These are phyloP conservation scores for Abscondita cerata DNA, from an alignment of 2,888 invertebrate genomes.

Conservation along the genomic window DNA sequence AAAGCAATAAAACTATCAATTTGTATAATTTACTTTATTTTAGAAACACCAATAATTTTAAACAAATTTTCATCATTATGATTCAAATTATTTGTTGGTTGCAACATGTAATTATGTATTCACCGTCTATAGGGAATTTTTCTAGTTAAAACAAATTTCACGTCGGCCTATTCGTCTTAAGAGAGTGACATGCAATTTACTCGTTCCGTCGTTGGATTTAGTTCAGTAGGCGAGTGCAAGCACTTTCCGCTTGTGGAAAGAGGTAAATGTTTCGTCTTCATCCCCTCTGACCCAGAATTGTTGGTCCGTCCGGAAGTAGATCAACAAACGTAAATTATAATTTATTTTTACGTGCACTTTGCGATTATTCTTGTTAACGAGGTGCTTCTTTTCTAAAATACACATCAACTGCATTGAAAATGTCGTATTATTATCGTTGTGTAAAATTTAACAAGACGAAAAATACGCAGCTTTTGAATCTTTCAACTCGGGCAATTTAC, in stretches of 20 bases:
- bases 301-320: constrained; percentile 38
- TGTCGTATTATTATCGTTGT: constrained; percentile 13
- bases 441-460: constrained; percentile 17
- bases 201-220: constrained; percentile 52
- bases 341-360: constrained; percentile 40
- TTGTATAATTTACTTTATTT: too few species aligned
- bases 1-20: too few species aligned
- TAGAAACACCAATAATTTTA: too few species aligned
- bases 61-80: too few species aligned
- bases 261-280: constrained; percentile 20
- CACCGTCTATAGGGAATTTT: constrained; percentile 16
- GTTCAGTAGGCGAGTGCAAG: constrained; percentile 46
- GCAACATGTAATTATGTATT: constrained; percentile 30
- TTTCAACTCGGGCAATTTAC: constrained; percentile 40
- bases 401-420: constrained; percentile 13
- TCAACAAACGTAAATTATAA: constrained; percentile 43
- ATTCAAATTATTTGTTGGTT: too few species aligned
- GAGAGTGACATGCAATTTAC: constrained; percentile 58
- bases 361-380: constrained; percentile 21
- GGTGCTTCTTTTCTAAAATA: too few species aligned
- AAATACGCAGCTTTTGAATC: constrained; percentile 24
- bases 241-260: constrained; percentile 33
- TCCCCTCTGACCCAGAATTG: constrained; percentile 32
- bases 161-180: constrained; percentile 57
- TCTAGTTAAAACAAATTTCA: constrained; percentile 57